Evolutionary conservation across 2,888 invertebrate species (phyloP).

Genomic region (Unio delphinus): DNA sequence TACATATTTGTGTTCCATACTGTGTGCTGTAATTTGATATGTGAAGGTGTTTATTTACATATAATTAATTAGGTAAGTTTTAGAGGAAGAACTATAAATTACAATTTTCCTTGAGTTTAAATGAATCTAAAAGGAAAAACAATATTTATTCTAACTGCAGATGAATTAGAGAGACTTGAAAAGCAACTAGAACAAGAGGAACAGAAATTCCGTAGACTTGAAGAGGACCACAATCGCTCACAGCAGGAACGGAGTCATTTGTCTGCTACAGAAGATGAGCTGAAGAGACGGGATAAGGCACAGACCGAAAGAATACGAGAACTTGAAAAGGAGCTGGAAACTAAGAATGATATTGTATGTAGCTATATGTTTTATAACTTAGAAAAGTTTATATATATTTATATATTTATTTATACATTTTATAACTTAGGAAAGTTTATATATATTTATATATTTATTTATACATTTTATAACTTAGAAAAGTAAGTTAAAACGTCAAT

Average conservation of each 20-base stretch:
- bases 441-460: too few relatives aligned
- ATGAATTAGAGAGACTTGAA: conserved; percentile 61
- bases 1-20: too few relatives aligned
- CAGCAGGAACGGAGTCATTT: conserved; percentile 50
- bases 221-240: conserved; percentile 60
- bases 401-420: too few relatives aligned
- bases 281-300: conserved; percentile 41
- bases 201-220: conserved; percentile 44
- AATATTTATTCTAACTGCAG: conserved; percentile 31
- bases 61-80: too few relatives aligned
- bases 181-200: conserved; percentile 59
- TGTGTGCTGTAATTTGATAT: too few relatives aligned
- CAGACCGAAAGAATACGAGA: conserved; percentile 48
- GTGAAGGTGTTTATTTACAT: too few relatives aligned
- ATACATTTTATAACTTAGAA: background rate
- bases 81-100: too few relatives aligned
- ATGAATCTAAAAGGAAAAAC: too few relatives aligned
- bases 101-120: too few relatives aligned
- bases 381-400: too few relatives aligned
- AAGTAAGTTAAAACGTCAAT: background rate
- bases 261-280: conserved; percentile 40
- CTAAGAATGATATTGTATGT: conserved; percentile 64
- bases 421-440: too few relatives aligned
- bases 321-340: conserved; percentile 59
- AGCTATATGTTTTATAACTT: background rate